phyloP scores from a whole-genome alignment of 2,113 vertebrate genomes.

The Nannobrachium achirus region DNA sequence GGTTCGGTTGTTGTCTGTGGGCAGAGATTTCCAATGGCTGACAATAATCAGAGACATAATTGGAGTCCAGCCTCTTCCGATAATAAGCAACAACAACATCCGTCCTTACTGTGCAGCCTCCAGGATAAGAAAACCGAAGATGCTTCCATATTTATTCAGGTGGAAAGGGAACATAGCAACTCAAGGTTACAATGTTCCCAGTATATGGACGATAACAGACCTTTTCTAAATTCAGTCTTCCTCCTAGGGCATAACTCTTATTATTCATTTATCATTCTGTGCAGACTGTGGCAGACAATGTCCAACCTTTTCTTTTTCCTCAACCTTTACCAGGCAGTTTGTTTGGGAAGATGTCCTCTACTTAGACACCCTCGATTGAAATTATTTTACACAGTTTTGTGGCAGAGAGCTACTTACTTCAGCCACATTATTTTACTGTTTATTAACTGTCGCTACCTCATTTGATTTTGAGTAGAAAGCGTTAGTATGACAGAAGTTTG shows the following conservation, averaged over 20 bases:
- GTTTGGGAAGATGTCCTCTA: slow-evolving; percentile 11
- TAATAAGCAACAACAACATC: neutral
- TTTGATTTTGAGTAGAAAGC: no score
- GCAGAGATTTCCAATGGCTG: neutral
- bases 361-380: neutral
- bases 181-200: neutral
- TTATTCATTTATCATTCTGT: slow-evolving; percentile 35
- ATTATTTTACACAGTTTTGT: neutral
- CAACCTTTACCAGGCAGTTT: slow-evolving; percentile 30
- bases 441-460: no score
- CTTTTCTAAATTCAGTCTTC: slow-evolving; percentile 8
- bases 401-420: neutral
- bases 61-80: neutral
- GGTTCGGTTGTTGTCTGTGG: neutral
- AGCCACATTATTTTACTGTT: neutral
- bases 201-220: slow-evolving; percentile 24
- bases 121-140: slow-evolving; percentile 25
- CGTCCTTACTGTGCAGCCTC: neutral
- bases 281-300: slow-evolving; percentile 32
- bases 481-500: no score
- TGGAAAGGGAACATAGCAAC: slow-evolving; percentile 9
- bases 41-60: slow-evolving; percentile 3
- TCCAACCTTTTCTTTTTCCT: slow-evolving; percentile 18
- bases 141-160: neutral
- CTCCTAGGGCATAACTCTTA: slow-evolving; percentile 19